These are phyloP conservation scores for Whitmania pigra DNA, from an alignment of 1,140 invertebrate species.

Conservation along the genomic window DNA sequence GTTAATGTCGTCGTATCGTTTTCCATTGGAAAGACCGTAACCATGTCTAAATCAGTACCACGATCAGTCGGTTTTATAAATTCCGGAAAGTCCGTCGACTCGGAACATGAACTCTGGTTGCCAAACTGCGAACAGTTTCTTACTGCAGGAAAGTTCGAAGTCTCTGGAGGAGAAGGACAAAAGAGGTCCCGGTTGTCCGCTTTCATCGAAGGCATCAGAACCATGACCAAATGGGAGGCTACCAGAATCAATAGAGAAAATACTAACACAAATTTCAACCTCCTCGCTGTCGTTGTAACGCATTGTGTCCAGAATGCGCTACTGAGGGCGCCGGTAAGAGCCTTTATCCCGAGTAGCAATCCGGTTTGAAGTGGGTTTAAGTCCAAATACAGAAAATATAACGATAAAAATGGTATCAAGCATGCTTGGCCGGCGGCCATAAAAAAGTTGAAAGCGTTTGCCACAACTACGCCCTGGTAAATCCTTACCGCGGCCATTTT, in stretches of 20 bases:
- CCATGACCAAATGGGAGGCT: conserved; percentile 11
- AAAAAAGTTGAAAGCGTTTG: conserved; percentile 14
- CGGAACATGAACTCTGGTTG: too few relatives aligned
- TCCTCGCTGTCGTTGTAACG: neutral
- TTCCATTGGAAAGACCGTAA: neutral
- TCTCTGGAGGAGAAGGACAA: conserved; percentile 1
- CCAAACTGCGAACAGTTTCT: too few relatives aligned
- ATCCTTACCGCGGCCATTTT: conserved; percentile 4
- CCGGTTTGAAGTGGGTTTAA: conserved; percentile 11
- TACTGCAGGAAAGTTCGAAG: neutral
- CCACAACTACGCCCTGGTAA: conserved; percentile 11
- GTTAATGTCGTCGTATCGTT: neutral
- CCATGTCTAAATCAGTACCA: too few relatives aligned
- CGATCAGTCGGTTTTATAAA: too few relatives aligned
- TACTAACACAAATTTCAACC: conserved; percentile 10
- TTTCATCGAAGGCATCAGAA: conserved; percentile 13
- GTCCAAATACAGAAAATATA: conserved; percentile 13
- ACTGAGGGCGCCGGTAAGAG: neutral
- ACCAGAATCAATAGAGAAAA: conserved; percentile 13
- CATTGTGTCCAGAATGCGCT: conserved; percentile 7
- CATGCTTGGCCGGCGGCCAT: conserved; percentile 13
- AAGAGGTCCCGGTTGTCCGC: neutral
- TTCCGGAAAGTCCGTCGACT: too few relatives aligned
- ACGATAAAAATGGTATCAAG: conserved; percentile 13
- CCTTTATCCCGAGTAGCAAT: conserved; percentile 14